Conservation (phyloP, 2,888 invertebrate genomes). For the Hemistola chrysoprasaria region DNA sequence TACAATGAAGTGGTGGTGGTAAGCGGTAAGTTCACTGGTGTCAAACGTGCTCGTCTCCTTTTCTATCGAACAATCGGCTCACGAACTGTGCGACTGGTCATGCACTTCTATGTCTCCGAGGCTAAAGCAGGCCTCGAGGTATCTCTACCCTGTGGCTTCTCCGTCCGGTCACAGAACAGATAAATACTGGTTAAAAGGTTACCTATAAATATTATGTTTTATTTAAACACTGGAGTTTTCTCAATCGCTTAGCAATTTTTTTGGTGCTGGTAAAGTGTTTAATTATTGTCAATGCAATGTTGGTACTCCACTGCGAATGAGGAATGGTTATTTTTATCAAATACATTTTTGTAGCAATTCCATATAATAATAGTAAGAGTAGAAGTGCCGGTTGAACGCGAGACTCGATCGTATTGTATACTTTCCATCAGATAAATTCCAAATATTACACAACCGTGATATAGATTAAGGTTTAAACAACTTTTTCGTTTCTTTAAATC, state of each 20-base stretch:
- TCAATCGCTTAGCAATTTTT: no score
- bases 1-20: conserved; percentile 39
- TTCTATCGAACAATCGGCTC: conserved; percentile 66
- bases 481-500: conserved; percentile 43
- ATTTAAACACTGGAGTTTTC: no score
- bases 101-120: conserved; percentile 20
- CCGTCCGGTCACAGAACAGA: neutral
- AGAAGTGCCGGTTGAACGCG: no score
- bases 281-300: no score
- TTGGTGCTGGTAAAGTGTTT: no score
- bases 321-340: no score
- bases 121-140: conserved; percentile 14
- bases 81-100: conserved; percentile 47
- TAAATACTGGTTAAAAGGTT: neutral
- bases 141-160: neutral
- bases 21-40: conserved; percentile 52
- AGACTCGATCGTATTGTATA: conserved; percentile 43
- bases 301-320: no score
- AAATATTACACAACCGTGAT: conserved; percentile 57
- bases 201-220: no score
- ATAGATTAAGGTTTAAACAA: conserved; percentile 50
- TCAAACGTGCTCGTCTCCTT: conserved; percentile 66
- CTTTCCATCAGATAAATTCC: conserved; percentile 73
- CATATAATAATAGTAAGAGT: no score
- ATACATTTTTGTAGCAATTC: no score